Base-by-base conservation (phyloP, 2,888 invertebrate species). In the Litoditis marina region DNA sequence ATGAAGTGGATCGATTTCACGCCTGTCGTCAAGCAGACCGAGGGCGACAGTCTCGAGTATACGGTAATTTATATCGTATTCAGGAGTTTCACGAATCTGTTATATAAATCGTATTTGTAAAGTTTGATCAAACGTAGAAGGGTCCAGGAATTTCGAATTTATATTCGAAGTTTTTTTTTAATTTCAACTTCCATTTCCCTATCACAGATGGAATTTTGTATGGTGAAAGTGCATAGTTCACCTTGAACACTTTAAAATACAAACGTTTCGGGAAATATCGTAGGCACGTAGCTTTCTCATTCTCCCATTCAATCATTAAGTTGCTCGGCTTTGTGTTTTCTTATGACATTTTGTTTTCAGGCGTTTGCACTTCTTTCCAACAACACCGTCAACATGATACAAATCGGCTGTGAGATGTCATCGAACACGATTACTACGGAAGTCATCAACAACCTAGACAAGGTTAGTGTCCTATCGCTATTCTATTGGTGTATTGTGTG, bases 1-100 rank as follows among this genome's bases (percentile, higher is more conserved):
- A 64, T 79, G 54, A 81, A 82, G 54, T 82, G 81, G 79, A 65
- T 79, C 32, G 79, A 80, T 39, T 73, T 79, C 7, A 65, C 74
- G 22, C 61, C 60, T 16, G 42, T 46, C 30, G 54, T 66, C 2
- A 53, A 61, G 8, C 64, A 71, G 44, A 63, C 34, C 1, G 59
- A 68, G 8, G 63, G 51, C 11, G 57, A 64, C 2, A 55, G 51
- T 3, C 16, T 51, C 6, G 32, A 59, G 5, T 71, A 74, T 50
- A 65, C 65, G 44, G 65, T 67, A 51, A 63, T 51, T 42, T 16
- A 5, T 31, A 1, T 61, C 78, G 6, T 39, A 8, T 13, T 13
- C 7, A 16, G 2, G 5, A 19, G 27, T 5, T 49, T 49, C 31
- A 30, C 30, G 7, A 27, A 19, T 11, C 19, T 16, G n/a, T n/a